These are phyloP conservation scores for Passerculus sandwichensis DNA, from an alignment of 2,797 vertebrate genomes.

Conservation along the genomic window DNA sequence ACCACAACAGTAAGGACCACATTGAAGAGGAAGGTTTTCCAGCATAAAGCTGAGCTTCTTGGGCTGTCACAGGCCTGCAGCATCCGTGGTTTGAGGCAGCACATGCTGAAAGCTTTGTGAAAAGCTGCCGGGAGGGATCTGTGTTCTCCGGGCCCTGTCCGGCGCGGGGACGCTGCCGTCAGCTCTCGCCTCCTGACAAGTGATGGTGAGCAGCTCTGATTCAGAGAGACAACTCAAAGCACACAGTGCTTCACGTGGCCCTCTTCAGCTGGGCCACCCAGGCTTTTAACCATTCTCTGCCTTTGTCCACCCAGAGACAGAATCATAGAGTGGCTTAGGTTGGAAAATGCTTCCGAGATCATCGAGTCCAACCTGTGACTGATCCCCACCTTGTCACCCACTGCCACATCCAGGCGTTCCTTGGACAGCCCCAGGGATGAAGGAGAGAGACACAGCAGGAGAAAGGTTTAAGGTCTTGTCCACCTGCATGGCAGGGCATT, in stretches of 20 bases:
- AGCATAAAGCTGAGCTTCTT: not conserved
- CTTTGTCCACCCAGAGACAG: not conserved
- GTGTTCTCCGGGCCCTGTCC: not conserved
- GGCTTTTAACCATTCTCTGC: not conserved
- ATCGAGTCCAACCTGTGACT: fast-evolving
- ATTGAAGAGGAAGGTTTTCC: not conserved
- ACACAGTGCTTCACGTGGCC: not conserved
- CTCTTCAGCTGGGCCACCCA: not conserved
- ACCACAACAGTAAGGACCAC: not conserved
- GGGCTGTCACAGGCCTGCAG: not conserved
- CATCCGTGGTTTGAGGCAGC: not conserved
- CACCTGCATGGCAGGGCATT: not conserved
- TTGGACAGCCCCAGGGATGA: not conserved
- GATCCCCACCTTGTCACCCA: not conserved
- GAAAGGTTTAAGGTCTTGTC: not conserved
- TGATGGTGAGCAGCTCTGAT: not conserved
- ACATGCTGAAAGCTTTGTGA: not conserved
- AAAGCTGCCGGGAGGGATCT: not conserved
- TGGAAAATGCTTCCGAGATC: not conserved
- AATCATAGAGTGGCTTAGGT: not conserved
- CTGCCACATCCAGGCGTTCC: not conserved
- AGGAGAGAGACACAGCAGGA: not conserved
- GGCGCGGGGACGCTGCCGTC: fast-evolving
- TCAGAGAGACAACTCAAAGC: not conserved
- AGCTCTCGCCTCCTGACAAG: slow-evolving; percentile 6